Evolutionary conservation across 2,113 vertebrate species (phyloP).

Genomic region (Sorex fumeus): DNA sequence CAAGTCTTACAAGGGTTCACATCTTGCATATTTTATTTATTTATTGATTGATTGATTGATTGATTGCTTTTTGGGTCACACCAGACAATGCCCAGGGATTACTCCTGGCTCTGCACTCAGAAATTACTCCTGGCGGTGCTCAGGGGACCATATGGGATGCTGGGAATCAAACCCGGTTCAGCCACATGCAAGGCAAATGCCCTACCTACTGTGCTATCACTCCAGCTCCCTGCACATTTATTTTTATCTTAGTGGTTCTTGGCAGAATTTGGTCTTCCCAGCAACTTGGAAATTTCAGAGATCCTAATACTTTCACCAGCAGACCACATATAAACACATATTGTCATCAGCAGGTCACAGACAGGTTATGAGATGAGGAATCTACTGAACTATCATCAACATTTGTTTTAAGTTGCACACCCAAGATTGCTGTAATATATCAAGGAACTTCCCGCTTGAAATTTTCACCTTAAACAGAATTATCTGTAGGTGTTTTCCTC

Average conservation of each 20-base stretch:
- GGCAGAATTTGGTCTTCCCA: background rate
- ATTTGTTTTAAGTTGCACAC: background rate
- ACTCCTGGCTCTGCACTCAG: too few species aligned
- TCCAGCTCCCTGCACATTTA: too few species aligned
- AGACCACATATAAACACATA: too few species aligned
- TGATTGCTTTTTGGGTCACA: too few species aligned
- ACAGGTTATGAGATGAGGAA: background rate
- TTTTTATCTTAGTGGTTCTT: background rate
- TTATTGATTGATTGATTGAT: too few species aligned
- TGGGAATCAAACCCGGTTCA: too few species aligned
- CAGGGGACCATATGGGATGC: too few species aligned
- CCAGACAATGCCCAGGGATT: too few species aligned
- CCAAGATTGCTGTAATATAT: background rate
- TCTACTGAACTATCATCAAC: rapidly evolving
- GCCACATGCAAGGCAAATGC: too few species aligned
- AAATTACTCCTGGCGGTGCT: too few species aligned
- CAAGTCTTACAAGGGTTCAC: background rate
- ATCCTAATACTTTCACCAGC: background rate
- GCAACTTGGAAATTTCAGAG: background rate
- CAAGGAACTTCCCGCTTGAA: background rate
- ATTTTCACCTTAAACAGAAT: background rate
- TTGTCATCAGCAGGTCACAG: background rate
- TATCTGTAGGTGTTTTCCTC: background rate
- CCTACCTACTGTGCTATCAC: too few species aligned
- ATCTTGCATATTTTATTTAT: background rate